Conservation (phyloP, 2,113 vertebrate species). For the Equus przewalskii region DNA sequence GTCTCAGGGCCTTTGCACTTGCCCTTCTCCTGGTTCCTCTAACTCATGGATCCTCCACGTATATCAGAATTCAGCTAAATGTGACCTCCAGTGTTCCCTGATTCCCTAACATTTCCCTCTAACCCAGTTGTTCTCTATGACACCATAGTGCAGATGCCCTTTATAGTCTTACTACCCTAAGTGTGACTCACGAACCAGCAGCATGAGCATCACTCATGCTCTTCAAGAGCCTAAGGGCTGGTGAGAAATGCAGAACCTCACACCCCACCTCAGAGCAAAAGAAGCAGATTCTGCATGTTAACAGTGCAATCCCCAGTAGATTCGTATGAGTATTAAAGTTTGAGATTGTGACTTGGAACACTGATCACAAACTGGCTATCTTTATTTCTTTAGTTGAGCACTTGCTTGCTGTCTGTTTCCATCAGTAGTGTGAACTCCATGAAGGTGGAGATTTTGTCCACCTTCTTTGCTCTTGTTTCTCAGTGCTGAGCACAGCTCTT, state of each 20-base stretch:
- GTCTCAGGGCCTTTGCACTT: neutral
- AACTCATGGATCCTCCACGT: neutral
- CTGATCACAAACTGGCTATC: neutral
- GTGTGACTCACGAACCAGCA: neutral
- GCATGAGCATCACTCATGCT: neutral
- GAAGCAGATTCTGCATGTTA: neutral
- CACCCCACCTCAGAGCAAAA: neutral
- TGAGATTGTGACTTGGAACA: neutral
- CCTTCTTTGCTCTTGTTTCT: neutral
- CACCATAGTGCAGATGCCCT: neutral
- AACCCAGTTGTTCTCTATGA: neutral
- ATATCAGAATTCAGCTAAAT: neutral
- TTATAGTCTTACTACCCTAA: neutral
- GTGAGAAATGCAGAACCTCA: neutral
- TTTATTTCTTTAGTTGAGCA: neutral
- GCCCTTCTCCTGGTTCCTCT: neutral
- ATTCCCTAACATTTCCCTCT: neutral
- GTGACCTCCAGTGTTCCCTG: neutral
- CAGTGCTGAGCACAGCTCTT: neutral
- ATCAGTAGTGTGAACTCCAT: neutral
- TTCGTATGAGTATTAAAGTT: neutral
- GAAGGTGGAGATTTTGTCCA: neutral
- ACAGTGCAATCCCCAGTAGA: no score
- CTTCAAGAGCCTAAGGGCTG: neutral
- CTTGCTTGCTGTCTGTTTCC: neutral